phyloP scores from a whole-genome alignment of 2,888 invertebrate genomes.

The Drepana falcataria region DNA sequence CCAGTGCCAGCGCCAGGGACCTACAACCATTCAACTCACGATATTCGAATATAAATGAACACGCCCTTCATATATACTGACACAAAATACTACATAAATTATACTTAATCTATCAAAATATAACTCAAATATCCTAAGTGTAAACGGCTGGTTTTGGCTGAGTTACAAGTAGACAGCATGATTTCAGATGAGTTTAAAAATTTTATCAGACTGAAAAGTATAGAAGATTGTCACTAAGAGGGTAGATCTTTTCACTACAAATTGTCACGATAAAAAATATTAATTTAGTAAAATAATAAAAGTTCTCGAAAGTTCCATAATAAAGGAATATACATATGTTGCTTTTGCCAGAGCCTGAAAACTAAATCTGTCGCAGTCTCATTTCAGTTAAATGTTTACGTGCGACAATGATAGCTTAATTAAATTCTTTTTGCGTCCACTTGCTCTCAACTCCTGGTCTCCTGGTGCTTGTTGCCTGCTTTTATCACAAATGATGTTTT shows the following conservation, averaged over 20 bases:
- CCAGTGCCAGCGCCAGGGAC: constrained; percentile 46
- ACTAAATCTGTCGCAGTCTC: background rate
- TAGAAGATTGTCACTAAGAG: no score
- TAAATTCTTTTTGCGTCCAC: background rate
- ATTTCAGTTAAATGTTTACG: constrained; percentile 3
- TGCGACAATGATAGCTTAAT: constrained; percentile 10
- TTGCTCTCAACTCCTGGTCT: constrained; percentile 19
- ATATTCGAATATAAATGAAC: background rate
- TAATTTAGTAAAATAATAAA: no score
- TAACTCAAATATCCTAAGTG: background rate
- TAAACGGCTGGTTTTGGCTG: background rate
- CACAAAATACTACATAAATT: background rate
- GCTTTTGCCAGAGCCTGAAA: background rate
- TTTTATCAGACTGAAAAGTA: no score
- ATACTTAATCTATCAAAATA: background rate
- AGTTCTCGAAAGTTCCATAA: no score
- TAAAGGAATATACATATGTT: no score
- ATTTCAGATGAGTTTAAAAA: no score
- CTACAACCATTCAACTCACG: constrained; percentile 6
- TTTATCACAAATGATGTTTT: constrained; percentile 39
- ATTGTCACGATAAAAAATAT: no score
- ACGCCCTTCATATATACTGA: background rate
- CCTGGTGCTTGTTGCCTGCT: constrained; percentile 32
- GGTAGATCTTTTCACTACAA: no score
- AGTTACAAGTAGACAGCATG: background rate